phyloP scores from a whole-genome alignment of 2,888 invertebrate genomes.

The Andricus quercusramuli region DNA sequence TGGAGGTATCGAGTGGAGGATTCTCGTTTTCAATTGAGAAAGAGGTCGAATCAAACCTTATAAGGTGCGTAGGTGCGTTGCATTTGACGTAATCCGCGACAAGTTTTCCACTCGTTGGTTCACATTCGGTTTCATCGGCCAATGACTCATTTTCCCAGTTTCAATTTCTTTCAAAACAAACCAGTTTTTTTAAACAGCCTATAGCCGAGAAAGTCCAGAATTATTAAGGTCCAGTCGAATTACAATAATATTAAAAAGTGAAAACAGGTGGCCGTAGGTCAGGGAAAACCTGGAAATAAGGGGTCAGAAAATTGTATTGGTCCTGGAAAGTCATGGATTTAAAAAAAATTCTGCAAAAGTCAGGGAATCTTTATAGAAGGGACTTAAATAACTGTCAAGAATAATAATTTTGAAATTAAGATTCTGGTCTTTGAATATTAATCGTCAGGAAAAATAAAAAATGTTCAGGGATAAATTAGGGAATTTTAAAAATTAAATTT shows the following conservation, averaged over 20 bases:
- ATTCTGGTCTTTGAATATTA: no score
- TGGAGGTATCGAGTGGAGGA: not conserved
- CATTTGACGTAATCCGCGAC: conserved; percentile 51
- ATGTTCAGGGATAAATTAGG: no score
- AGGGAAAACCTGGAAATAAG: not conserved
- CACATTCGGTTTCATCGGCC: conserved; percentile 29
- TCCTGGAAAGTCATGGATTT: no score
- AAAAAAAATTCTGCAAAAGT: no score
- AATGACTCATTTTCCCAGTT: conserved; percentile 29
- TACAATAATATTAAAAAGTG: no score
- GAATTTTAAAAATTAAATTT: no score
- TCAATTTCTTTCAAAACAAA: conserved; percentile 24
- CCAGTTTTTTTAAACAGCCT: not conserved
- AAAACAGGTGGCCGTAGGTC: not conserved
- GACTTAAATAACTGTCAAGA: no score
- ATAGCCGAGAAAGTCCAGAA: no score
- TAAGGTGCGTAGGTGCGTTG: conserved; percentile 52
- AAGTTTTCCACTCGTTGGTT: conserved; percentile 46
- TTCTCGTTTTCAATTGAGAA: conserved; percentile 24
- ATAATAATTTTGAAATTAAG: no score
- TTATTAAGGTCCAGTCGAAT: not conserved
- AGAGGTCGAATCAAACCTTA: conserved; percentile 46
- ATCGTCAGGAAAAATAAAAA: no score
- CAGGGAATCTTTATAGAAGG: no score
- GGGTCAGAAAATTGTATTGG: no score